Evolutionary conservation across 92 coral and sea anemone genomes (phyloP), one percentile per base, ranked within the genome.

Genomic region (Zoanthus gigantus): DNA sequence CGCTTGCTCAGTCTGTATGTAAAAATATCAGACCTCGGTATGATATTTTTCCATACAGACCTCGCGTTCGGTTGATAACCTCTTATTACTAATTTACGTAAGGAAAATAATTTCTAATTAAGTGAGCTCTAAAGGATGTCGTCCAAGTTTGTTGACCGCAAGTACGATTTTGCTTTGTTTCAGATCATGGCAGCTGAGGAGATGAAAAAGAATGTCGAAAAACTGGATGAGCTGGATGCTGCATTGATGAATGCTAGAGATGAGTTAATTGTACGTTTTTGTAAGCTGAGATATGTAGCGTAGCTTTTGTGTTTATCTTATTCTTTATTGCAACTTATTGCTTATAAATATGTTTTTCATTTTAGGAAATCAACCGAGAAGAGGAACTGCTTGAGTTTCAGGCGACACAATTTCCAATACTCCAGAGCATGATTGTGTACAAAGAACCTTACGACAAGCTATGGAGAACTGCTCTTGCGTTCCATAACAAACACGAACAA

Each of bases 161-260:
- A 50, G 56, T 11, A 1, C 0, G 56, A 4, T 50, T 50, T 50
- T 7, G 56, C 5, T 50, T 50, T 2, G 9, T 23, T 85, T 29
- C 87, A 97, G 99, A 97, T 97, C 13, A 97, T 97, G 99, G 99
- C 96, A n/a, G 92, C 85, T n/a, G 99, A 97, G 60, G 99, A 97
- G 72, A 97, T 97, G 98, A 97, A 93, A 31, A 97, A 95, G 88
- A 97, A 97, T 83, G 99, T 97, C 0, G 99, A 97, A 74, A 97
- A 97, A 86, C 95, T 97, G 1, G 99, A 97, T 53, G 99, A 97
- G 85, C 95, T 97, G 44, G 99, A 94, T 42, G 97, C 89, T 0
- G 76, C 98, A 45, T 82, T 97, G 46, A 89, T 72, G 17, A 90
- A 83, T 10, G 98, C 99, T 13, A 86, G 95, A 63, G 97, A 95